Evolutionary conservation across 2,113 vertebrate genomes (phyloP), one percentile per base, ranked within the genome.

Genomic region (Pachyramphus minor): DNA sequence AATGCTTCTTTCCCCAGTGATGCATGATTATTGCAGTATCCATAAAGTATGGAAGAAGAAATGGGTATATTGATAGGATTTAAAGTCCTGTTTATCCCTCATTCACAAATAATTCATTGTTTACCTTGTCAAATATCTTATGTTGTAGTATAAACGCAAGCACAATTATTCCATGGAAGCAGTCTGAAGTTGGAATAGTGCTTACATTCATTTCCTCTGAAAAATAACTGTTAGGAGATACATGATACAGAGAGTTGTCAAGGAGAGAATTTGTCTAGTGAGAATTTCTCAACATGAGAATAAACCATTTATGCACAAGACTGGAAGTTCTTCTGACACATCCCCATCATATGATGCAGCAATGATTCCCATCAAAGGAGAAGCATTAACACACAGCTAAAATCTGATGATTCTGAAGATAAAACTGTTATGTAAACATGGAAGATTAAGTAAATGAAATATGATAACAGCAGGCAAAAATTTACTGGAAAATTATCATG

Each of bases 121-220:
- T 88, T 90, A 86, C 25, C 42, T 69, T 60, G 66, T 28, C 12
- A 90, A 49, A n/a, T 84, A 73, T 66, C 56, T 66, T 8, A 69
- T 37, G 50, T 47, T 33, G 69, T 91, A 93, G 83, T 74, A 44
- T 77, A 94, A 96, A 85, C 60, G 13, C 82, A 95, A 95, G 71
- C 41, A 85, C 56, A 90, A 39, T 72, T 75, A 39, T 31, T 56
- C 30, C 25, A 44, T 50, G 13, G 12, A 95, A 75, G 72, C 71
- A 85, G 31, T 76, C 69, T 67, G 11, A 78, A 60, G 19, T 56
- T 50, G 60, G 24, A 81, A 45, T 62, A 77, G 17, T 20, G 33
- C 30, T 64, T 84, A 6, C 17, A 33, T 68, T 28, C 86, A 45
- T 77, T 27, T 83, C 37, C 74, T 45, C 47, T 69, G 91, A 14